A percentile compares a stretch with the other conserved stretches of the same genome.
Conservation (phyloP, 2,113 vertebrate species). For the Callionymus lyra region DNA sequence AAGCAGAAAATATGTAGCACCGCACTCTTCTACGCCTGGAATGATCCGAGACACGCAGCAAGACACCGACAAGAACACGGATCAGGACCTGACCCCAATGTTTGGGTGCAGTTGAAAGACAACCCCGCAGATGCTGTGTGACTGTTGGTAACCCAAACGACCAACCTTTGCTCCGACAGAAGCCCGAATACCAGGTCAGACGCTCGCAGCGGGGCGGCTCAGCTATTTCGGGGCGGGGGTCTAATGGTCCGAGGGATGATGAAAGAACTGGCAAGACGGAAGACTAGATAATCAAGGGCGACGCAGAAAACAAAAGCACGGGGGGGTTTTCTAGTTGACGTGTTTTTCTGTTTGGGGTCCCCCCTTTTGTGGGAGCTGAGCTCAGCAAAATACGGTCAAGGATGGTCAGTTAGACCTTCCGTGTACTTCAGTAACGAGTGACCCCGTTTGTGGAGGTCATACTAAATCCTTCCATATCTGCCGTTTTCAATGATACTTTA, state of each 20-base stretch:
- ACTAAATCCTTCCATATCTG: too few species aligned
- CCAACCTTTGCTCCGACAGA: conserved; percentile 31
- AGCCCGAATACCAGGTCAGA: conserved; percentile 51
- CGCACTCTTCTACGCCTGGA: conserved; percentile 55
- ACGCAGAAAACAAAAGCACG: conserved; percentile 9
- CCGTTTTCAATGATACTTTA: too few species aligned
- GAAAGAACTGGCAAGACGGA: background rate
- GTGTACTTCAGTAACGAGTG: too few species aligned
- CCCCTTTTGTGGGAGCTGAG: conserved; percentile 1
- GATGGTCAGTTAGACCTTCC: too few species aligned
- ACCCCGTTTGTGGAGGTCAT: too few species aligned
- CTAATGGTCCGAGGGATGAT: background rate
- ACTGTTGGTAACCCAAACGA: conserved; percentile 29
- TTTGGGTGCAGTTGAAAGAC: conserved; percentile 59
- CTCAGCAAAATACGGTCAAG: background rate
- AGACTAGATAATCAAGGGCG: background rate
- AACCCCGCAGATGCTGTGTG: conserved; percentile 39
- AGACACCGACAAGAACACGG: conserved; percentile 48
- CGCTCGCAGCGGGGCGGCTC: conserved; percentile 19
- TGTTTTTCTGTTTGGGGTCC: background rate
- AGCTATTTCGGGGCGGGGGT: background rate
- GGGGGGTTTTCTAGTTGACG: background rate
- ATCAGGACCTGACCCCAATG: conserved; percentile 52
- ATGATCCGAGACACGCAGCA: conserved; percentile 54
- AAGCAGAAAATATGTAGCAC: conserved; percentile 55